Conservation (phyloP, 2,888 invertebrate species). For the Hyposoter dolosus region DNA sequence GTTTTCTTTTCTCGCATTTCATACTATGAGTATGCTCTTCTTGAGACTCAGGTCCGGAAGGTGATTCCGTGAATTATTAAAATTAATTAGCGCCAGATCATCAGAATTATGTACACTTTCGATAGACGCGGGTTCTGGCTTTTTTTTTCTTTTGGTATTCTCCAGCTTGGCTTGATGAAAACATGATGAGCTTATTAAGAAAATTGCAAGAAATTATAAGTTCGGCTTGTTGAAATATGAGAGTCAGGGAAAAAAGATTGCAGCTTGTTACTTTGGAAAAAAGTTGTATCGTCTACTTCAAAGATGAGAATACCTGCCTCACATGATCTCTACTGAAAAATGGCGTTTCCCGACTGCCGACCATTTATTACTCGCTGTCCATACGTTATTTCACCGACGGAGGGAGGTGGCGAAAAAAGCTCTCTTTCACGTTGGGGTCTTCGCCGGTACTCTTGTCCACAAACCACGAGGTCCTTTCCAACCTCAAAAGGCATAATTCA, state of each 20-base stretch:
- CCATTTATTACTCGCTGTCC: constrained; percentile 55
- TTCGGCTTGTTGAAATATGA: not conserved
- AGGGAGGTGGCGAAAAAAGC: constrained; percentile 2
- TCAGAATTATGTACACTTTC: not conserved
- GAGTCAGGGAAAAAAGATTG: not conserved
- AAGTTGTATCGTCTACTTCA: constrained; percentile 10
- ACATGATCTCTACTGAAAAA: constrained; percentile 26
- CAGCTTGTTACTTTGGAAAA: not conserved
- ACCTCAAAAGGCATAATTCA: constrained; percentile 69
- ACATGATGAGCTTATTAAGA: not conserved
- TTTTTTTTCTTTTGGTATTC: not conserved
- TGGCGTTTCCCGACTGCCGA: constrained; percentile 15
- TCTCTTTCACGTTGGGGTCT: constrained; percentile 34
- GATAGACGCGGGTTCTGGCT: not conserved
- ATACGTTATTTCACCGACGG: constrained; percentile 17
- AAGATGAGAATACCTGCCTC: constrained; percentile 6
- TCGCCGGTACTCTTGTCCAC: constrained; percentile 27
- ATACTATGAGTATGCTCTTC: no score
- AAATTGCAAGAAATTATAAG: not conserved
- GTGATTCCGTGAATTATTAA: no score
- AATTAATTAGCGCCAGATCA: not conserved
- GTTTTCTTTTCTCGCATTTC: constrained; percentile 19
- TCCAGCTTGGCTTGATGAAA: not conserved
- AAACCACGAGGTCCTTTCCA: constrained; percentile 25
- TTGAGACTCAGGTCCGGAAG: not conserved